Evolutionary conservation across 2,113 vertebrate genomes (phyloP), one percentile per base, ranked within the genome.

Genomic region (Pagrus major): DNA sequence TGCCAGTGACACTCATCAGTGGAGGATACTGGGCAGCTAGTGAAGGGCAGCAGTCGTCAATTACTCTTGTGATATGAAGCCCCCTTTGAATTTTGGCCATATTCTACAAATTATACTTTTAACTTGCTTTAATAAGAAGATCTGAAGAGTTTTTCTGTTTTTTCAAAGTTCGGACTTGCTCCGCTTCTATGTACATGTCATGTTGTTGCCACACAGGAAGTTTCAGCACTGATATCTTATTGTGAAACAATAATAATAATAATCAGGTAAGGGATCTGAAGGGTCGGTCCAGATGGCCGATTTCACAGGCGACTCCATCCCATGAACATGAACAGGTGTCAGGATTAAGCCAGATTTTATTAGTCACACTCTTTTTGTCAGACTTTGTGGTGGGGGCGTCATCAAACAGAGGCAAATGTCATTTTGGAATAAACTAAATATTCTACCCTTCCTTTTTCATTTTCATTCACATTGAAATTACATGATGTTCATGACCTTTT

Each of bases 401-500:
- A 37, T 23, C 27, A 67, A 35, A 37, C 20, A 12, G 27, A 70
- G 0, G 52, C 20, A 58, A 58, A 56, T 66, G 20, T 39, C 39
- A n/a, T 41, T 41, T 64, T 56, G 9, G 21, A 64, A 25, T 33
- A 11, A 23, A 63, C n/a, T n/a, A n/a, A 51, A 31, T 61, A 8
- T 18, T 49, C 35, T 35, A 1, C 42, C 49, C 9, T n/a, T 25
- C 0, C 14, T 8, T 41, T 16, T 18, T 29, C 9, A 20, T 33
- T 11, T 64, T 58, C 12, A 61, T 7, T 6, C 21, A 52, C 35
- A 11, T 18, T 5, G 21, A 46, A 42, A 54, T 29, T n/a, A 37
- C n/a, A 54, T 41, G 11, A 60, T 61, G 56, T 80, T 35, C n/a
- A 18, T 56, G 61, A 51, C 37, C 46, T 76, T 72, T 71, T 49